Conservation (phyloP, 2,888 invertebrate species). For the Oeneis ivallda region DNA sequence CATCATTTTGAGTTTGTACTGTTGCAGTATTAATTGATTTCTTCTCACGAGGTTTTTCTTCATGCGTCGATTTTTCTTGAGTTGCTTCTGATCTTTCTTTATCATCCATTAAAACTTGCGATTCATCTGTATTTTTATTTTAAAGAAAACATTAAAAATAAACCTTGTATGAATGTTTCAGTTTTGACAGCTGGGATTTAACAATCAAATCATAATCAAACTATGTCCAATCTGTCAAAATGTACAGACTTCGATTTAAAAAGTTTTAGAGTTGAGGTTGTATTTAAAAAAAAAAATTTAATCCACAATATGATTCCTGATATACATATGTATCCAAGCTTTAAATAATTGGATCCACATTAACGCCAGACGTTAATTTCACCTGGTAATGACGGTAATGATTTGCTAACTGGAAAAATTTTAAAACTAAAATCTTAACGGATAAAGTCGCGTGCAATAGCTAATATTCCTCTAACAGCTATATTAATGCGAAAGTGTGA, state of each 20-base stretch:
- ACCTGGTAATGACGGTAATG: too few species aligned
- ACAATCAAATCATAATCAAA: conserved; percentile 23
- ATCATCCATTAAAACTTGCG: conserved; percentile 64
- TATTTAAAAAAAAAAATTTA: not conserved
- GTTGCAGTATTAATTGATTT: conserved; percentile 39
- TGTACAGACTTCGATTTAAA: not conserved
- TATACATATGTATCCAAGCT: too few species aligned
- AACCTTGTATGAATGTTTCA: conserved; percentile 41
- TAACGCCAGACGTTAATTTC: too few species aligned
- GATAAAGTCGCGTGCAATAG: too few species aligned
- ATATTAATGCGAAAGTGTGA: too few species aligned
- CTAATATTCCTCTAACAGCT: too few species aligned
- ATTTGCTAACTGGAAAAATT: too few species aligned
- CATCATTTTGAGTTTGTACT: conserved; percentile 51
- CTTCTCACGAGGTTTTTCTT: conserved; percentile 46
- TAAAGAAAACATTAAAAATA: conserved; percentile 45
- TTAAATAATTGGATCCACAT: too few species aligned
- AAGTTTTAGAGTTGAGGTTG: too few species aligned
- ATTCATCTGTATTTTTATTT: conserved; percentile 57
- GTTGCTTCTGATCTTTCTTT: conserved; percentile 50
- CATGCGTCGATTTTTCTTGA: conserved; percentile 45
- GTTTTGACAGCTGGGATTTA: conserved; percentile 42
- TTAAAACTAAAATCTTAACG: too few species aligned
- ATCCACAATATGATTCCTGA: too few species aligned
- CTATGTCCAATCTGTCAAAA: not conserved